These are phyloP conservation scores for Drosophila carrolli DNA, from an alignment of 1,140 invertebrate species.

Conservation along the genomic window DNA sequence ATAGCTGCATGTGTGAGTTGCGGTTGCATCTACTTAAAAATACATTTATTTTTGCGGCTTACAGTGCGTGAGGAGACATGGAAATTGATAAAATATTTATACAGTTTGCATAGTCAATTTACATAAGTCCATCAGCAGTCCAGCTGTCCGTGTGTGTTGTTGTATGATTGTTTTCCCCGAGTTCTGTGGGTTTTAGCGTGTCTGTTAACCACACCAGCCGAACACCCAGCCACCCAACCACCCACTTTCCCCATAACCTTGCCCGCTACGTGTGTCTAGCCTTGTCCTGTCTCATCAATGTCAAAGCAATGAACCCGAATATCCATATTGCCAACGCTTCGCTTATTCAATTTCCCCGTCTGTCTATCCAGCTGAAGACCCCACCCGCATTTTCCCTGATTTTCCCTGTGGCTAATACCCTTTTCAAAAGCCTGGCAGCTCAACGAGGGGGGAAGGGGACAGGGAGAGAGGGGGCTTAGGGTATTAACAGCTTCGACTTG, in stretches of 20 bases:
- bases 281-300: constrained; percentile 72
- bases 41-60: constrained; percentile 58
- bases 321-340: constrained; percentile 72
- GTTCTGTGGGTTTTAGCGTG: constrained; percentile 14
- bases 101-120: constrained; percentile 77
- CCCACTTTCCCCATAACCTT: constrained; percentile 10
- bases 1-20: constrained; percentile 15
- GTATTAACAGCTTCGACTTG: constrained; percentile 51
- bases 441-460: background rate
- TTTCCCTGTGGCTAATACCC: constrained; percentile 37
- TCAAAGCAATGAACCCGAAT: constrained; percentile 78
- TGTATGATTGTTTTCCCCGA: background rate
- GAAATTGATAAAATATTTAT: constrained; percentile 69
- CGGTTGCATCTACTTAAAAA: constrained; percentile 76
- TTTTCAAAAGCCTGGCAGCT: constrained; percentile 51
- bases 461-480: constrained; percentile 11
- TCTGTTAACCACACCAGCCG: constrained; percentile 1
- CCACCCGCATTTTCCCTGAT: too few species aligned
- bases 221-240: background rate
- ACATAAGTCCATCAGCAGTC: constrained; percentile 69
- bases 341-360: constrained; percentile 52
- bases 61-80: constrained; percentile 17
- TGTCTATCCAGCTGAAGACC: constrained; percentile 23
- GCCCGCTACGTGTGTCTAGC: constrained; percentile 20
- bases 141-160: constrained; percentile 2